Evolutionary conservation across 2,113 vertebrate species (phyloP).

Genomic region (Mixornis gularis): DNA sequence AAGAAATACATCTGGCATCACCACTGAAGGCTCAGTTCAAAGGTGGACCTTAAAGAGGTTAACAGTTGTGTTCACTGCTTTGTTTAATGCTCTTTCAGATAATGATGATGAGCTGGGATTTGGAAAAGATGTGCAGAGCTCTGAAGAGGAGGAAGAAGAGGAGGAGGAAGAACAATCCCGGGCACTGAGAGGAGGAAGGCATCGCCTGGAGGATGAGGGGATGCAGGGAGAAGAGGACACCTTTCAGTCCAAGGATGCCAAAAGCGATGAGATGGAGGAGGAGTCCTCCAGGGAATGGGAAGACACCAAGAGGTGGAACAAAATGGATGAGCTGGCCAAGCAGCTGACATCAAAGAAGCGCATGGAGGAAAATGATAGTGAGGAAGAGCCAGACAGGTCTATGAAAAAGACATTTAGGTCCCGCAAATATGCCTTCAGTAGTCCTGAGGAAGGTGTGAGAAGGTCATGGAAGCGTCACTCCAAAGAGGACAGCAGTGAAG

Average conservation of each 20-base stretch:
- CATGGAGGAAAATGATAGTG: conserved; percentile 35
- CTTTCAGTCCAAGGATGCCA: not conserved
- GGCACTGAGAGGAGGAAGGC: conserved; percentile 32
- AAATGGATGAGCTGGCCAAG: conserved; percentile 74
- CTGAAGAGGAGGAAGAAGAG: conserved; percentile 46
- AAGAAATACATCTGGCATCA: not conserved
- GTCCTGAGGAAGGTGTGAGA: conserved; percentile 27
- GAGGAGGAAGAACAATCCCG: conserved; percentile 44
- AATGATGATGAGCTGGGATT: conserved; percentile 9
- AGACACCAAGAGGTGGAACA: conserved; percentile 73
- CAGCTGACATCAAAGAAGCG: conserved; percentile 71
- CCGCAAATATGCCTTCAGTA: conserved; percentile 50
- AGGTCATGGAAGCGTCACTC: conserved; percentile 75
- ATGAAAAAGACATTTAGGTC: conserved; percentile 66
- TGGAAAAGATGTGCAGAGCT: conserved; percentile 24
- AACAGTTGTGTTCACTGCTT: not conserved
- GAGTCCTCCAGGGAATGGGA: conserved; percentile 66
- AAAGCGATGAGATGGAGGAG: conserved; percentile 41
- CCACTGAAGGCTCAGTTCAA: not conserved
- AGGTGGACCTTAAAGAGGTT: not conserved
- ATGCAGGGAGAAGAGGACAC: conserved; percentile 2
- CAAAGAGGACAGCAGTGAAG: conserved; percentile 72
- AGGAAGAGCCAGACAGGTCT: conserved; percentile 64
- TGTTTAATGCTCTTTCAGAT: conserved; percentile 50
- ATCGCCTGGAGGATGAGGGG: conserved; percentile 15